phyloP scores from a whole-genome alignment of 1,140 invertebrate species.

The Wasmannia auropunctata region DNA sequence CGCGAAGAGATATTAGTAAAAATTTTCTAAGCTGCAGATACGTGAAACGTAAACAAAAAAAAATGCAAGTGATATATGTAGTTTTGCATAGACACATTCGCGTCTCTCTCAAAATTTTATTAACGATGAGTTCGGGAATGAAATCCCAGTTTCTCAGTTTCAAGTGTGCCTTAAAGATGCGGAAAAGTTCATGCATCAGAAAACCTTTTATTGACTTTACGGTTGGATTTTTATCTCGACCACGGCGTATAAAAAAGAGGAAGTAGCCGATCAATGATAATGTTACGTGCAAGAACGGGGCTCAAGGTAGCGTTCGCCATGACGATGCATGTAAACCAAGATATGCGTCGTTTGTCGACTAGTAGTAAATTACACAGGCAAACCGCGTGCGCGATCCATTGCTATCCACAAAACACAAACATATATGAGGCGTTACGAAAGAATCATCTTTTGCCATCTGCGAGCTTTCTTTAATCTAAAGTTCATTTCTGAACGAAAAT shows the following conservation, averaged over 20 bases:
- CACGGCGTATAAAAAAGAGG: background rate
- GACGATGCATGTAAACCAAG: constrained; percentile 34
- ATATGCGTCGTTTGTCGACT: constrained; percentile 45
- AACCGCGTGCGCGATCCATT: background rate
- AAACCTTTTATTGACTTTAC: background rate
- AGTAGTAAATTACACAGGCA: constrained; percentile 58
- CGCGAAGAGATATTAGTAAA: background rate
- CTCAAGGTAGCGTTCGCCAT: constrained; percentile 16
- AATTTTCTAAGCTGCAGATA: background rate
- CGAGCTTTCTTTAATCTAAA: background rate
- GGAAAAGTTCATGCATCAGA: too few relatives aligned
- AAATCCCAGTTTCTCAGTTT: background rate
- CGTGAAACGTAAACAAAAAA: background rate
- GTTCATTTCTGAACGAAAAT: background rate
- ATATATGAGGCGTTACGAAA: background rate
- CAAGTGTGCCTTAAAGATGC: background rate
- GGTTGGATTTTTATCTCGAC: background rate
- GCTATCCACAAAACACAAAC: background rate
- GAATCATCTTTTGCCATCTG: background rate
- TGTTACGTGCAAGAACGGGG: background rate
- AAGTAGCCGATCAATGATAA: constrained; percentile 12
- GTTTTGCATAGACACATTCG: background rate
- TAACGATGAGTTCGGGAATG: background rate
- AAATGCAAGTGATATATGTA: background rate
- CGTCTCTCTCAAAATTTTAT: background rate